Evolutionary conservation across 2,113 vertebrate species (phyloP), one percentile per base, ranked within the genome.

Genomic region (Phylloscopus trochilus): DNA sequence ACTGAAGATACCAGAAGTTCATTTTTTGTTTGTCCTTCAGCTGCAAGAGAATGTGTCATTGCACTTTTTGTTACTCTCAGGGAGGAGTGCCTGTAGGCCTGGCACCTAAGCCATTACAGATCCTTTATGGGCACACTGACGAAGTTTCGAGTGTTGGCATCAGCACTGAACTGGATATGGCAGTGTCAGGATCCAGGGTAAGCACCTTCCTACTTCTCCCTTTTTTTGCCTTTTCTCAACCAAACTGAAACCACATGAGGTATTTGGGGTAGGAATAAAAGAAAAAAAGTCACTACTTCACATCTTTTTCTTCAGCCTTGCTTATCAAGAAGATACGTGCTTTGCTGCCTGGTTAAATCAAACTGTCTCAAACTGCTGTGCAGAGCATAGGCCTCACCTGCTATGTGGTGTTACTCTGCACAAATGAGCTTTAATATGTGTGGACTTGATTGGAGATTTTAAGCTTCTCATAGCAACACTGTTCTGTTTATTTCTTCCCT

Each of bases 81-180:
- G 99, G 99, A 69, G 99, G 99, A 55, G 90, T 98, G 89, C 98
- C 99, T 15, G 97, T 98, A 67, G 99, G 99, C 39, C 97, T 99
- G 88, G 95, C 97, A 81, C 96, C 98, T 83, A 99, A 99, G 94
- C 99, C 99, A 2, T 95, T 99, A 51, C 99, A 99, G 97, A 99
- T 99, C 93, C 97, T 99, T 28, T 99, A 99, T 6, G 99, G 99
- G 81, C 99, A 99, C 96, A 99, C 98, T 1, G 98, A 99, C 11
- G 99, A 99, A 95, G 98, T 99, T 82, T 92, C 98, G 1, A 99
- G 99, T 70, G 99, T 99, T 63, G 98, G 97, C 74, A 99, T 99
- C 97, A 99, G 99, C 97, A 99, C 99, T 17, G 99, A 99, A 93
- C 97, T 99, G 90, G 99, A 99, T 94, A 99, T 99, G 99, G 99